Base-by-base conservation (phyloP, 2,888 invertebrate genomes). In the Xylota segnis region DNA sequence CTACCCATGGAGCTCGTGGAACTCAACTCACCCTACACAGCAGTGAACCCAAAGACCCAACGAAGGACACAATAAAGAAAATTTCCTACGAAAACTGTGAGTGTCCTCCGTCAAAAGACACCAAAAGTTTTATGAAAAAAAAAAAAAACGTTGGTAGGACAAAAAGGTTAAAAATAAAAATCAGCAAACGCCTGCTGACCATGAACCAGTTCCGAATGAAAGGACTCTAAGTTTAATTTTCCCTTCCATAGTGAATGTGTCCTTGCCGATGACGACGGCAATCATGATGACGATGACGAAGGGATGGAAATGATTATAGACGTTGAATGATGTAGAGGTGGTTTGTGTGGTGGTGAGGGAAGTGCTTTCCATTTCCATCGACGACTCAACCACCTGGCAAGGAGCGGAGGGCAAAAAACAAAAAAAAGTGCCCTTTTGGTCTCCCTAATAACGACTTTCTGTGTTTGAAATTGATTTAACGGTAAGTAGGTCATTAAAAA, bases 391-490 rank as follows among this genome's bases (percentile, higher is more conserved):
- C 54, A 81, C 81, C 74, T 81, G 10, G 58, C 16, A 12, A 23
- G 3, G 18, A n/a, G 18, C n/a, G n/a, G 18, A 50, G 34, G 47
- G 32, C 10, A 45, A 54, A 54, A 43, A 56, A 18, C 47, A 65
- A 63, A 40, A 66, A 43, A 59, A 54, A 61, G 71, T 27, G 61
- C n/a, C 59, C 58, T 58, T 66, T 34, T 23, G 27, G 52, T 32
- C 71, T 63, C 43, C 63, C 52, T 71, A 68, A 83, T 78, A 83
- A 83, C 78, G 83, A 74, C 61, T 74, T 78, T 83, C 66, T 61
- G 68, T 74, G 68, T 83, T 83, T 83, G 68, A 74, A 83, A 83
- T 83, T 83, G 83, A 83, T 83, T 83, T 83, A 83, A 83, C 78
- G 83, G 72, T 83, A 78, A 83, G 83, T 83, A 83, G 83, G 83